phyloP scores from a whole-genome alignment of 2,113 vertebrate genomes.

The Ranitomeya imitator region DNA sequence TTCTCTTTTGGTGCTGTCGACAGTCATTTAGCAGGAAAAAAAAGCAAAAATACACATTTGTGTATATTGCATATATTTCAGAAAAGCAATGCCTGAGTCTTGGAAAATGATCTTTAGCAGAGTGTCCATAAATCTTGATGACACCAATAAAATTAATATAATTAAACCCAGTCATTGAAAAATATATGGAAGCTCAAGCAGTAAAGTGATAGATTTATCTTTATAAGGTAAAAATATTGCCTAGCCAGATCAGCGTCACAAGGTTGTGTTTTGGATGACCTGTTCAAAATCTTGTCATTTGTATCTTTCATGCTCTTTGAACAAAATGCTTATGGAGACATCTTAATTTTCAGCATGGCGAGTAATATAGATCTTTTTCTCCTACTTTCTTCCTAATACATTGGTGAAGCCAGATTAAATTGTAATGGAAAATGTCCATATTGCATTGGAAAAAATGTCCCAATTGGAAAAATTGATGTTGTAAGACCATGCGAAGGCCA shows the following conservation, averaged over 20 bases:
- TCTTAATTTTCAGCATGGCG: conserved; percentile 34
- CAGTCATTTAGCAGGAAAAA: background rate
- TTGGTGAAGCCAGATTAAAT: conserved; percentile 41
- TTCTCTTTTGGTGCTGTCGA: background rate
- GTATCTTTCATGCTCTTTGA: conserved; percentile 29
- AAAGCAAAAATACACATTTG: background rate
- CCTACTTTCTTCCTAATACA: conserved; percentile 20
- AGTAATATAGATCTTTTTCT: conserved; percentile 26
- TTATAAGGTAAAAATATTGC: conserved; percentile 26
- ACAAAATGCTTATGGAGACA: conserved; percentile 47
- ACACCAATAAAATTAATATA: conserved; percentile 52
- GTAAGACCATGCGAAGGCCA: background rate
- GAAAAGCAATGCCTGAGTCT: background rate
- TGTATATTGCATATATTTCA: conserved; percentile 27
- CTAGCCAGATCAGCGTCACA: conserved; percentile 16
- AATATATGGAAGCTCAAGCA: conserved; percentile 25
- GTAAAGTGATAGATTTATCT: conserved; percentile 49
- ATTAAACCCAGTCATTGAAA: conserved; percentile 24
- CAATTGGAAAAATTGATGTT: conserved; percentile 18
- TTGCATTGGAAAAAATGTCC: conserved; percentile 18
- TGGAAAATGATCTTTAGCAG: background rate
- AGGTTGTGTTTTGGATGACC: conserved; percentile 16
- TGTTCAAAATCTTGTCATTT: conserved; percentile 19
- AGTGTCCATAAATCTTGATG: conserved; percentile 42
- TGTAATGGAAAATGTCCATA: conserved; percentile 42